phyloP scores from a whole-genome alignment of 2,113 vertebrate genomes.

The Dryoscopus gambensis region DNA sequence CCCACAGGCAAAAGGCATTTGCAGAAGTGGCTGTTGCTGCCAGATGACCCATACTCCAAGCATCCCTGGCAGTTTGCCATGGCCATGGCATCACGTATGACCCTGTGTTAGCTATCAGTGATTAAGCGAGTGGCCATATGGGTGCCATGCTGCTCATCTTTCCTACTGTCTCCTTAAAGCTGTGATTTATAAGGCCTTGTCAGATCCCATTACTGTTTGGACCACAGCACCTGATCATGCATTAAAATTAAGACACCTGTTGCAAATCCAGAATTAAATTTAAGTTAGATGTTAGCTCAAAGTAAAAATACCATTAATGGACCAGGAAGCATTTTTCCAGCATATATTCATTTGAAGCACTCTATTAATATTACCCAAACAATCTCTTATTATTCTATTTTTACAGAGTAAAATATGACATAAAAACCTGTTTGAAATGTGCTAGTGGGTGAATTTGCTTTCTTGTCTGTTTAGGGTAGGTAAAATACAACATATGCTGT shows the following conservation, averaged over 20 bases:
- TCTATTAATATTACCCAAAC: background rate
- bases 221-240: background rate
- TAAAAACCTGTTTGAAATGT: background rate
- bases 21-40: background rate
- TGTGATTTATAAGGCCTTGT: background rate
- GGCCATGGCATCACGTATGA: background rate
- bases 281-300: background rate
- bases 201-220: background rate
- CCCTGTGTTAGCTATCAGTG: rapidly evolving
- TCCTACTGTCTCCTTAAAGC: background rate
- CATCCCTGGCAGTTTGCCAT: background rate
- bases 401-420: background rate
- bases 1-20: background rate
- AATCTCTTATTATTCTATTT: background rate
- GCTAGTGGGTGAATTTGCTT: background rate
- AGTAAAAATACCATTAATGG: background rate
- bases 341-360: background rate
- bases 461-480: background rate
- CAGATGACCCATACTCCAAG: background rate
- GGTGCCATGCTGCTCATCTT: background rate
- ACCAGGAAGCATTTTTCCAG: background rate
- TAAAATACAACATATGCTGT: background rate
- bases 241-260: background rate
- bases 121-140: background rate
- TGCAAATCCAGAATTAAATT: background rate